A percentile compares a stretch with the other conserved stretches of the same genome.
These are phyloP conservation scores for Nesogale talazaci DNA, from an alignment of 2,113 vertebrate genomes.

Conservation along the genomic window DNA sequence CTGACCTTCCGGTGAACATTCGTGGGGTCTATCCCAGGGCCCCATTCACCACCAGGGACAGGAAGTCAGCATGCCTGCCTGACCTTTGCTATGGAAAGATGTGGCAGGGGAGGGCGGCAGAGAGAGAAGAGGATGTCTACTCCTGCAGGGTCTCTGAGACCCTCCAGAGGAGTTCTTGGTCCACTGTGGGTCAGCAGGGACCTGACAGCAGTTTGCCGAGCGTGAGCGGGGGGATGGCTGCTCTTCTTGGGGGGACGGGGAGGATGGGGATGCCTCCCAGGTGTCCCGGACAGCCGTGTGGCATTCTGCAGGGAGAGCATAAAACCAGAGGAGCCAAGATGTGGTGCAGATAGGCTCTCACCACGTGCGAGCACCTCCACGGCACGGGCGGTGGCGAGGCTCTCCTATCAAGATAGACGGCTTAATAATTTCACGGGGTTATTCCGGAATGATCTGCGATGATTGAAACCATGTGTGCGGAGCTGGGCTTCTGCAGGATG, in stretches of 20 bases:
- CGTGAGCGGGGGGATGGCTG: no score
- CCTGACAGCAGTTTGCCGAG: no score
- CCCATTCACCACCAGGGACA: neutral
- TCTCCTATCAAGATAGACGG: slow-evolving; percentile 81
- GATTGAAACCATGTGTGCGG: slow-evolving; percentile 82
- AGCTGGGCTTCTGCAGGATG: slow-evolving; percentile 75
- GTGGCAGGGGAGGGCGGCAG: neutral
- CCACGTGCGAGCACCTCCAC: slow-evolving; percentile 54
- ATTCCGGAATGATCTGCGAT: slow-evolving; percentile 77
- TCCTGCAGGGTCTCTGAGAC: no score
- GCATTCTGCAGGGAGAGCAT: slow-evolving; percentile 44
- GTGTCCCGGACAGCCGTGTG: neutral
- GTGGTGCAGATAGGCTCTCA: slow-evolving; percentile 41
- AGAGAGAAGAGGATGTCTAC: no score
- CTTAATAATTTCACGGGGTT: slow-evolving; percentile 82
- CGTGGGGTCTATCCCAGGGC: no score
- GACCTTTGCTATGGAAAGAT: neutral
- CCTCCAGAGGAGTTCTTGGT: no score
- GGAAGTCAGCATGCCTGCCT: slow-evolving; percentile 43
- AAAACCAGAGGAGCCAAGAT: neutral
- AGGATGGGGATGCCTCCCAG: neutral
- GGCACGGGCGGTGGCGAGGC: slow-evolving; percentile 59
- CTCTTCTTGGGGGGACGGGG: neutral
- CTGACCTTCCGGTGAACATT: no score
- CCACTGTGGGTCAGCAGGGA: no score